These are phyloP conservation scores for Lepeophtheirus nordmannii DNA, from an alignment of 2,888 invertebrate species.

Conservation along the genomic window DNA sequence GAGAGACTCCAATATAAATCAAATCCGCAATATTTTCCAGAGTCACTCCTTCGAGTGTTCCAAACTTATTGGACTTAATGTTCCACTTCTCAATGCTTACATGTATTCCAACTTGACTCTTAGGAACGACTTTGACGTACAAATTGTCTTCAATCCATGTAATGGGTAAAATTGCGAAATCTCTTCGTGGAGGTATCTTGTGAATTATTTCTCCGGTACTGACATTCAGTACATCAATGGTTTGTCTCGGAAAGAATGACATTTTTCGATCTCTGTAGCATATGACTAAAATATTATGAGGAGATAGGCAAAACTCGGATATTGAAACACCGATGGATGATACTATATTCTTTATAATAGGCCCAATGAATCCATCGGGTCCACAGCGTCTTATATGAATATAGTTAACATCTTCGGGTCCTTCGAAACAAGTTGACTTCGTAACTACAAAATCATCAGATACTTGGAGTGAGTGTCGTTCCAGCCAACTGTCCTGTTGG, in stretches of 20 bases:
- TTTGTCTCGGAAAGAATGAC: neutral
- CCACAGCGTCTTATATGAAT: conserved; percentile 2
- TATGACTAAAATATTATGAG: neutral
- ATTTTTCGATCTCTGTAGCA: neutral
- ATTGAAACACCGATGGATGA: neutral
- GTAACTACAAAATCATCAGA: neutral
- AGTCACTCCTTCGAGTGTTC: neutral
- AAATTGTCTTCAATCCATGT: neutral
- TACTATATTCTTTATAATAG: neutral
- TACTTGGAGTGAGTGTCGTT: neutral
- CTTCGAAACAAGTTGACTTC: neutral
- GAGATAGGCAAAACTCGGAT: neutral
- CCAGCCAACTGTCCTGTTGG: neutral
- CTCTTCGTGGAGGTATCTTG: neutral
- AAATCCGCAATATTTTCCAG: neutral
- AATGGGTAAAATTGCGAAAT: neutral
- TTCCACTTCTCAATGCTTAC: neutral
- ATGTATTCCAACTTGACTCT: neutral
- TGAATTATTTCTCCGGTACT: neutral
- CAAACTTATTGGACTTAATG: neutral
- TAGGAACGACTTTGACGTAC: neutral
- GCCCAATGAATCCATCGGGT: conserved; percentile 1
- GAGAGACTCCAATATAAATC: neutral
- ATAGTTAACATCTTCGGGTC: neutral
- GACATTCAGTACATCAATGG: neutral